Evolutionary conservation across 1,140 invertebrate species (phyloP).

Genomic region (Drosophila biarmipes): DNA sequence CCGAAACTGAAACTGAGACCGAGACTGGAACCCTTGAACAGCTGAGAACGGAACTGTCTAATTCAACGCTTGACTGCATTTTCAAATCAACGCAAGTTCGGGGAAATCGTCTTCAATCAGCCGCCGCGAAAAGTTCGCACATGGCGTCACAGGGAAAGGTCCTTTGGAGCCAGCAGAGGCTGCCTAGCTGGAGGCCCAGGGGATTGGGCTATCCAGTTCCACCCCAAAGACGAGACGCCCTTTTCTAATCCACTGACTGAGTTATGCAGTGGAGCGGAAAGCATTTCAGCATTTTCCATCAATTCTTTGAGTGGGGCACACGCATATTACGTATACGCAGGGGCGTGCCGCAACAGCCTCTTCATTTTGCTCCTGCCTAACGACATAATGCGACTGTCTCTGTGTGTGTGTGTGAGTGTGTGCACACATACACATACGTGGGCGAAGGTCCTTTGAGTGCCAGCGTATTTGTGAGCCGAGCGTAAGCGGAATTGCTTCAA

Average conservation of each 20-base stretch:
- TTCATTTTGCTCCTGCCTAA: conserved; percentile 78
- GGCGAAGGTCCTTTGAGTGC: not conserved
- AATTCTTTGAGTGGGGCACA: conserved; percentile 59
- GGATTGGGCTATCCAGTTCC: not conserved
- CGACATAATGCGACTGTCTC: conserved; percentile 64
- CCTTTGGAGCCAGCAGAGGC: conserved; percentile 24
- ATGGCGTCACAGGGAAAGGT: conserved; percentile 35
- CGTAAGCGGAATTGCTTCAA: conserved; percentile 76
- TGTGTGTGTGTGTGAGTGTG: conserved; percentile 23
- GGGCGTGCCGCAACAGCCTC: conserved; percentile 77
- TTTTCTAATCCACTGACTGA: conserved; percentile 83
- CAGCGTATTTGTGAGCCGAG: conserved; percentile 35
- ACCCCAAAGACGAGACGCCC: conserved; percentile 52
- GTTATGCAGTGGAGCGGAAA: conserved; percentile 82
- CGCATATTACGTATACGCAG: conserved; percentile 79
- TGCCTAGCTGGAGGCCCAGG: conserved; percentile 14
- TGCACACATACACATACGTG: not conserved
- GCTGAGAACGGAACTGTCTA: conserved; percentile 64
- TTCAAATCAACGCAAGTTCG: conserved; percentile 81
- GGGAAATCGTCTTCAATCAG: conserved; percentile 81
- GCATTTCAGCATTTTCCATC: conserved; percentile 83
- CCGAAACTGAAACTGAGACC: not conserved
- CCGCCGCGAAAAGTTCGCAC: conserved; percentile 75
- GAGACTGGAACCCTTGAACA: conserved; percentile 9
- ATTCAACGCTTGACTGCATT: conserved; percentile 80